These are phyloP conservation scores for Schizothorax lantsangensis DNA, from an alignment of 2,797 vertebrate genomes.

Conservation along the genomic window DNA sequence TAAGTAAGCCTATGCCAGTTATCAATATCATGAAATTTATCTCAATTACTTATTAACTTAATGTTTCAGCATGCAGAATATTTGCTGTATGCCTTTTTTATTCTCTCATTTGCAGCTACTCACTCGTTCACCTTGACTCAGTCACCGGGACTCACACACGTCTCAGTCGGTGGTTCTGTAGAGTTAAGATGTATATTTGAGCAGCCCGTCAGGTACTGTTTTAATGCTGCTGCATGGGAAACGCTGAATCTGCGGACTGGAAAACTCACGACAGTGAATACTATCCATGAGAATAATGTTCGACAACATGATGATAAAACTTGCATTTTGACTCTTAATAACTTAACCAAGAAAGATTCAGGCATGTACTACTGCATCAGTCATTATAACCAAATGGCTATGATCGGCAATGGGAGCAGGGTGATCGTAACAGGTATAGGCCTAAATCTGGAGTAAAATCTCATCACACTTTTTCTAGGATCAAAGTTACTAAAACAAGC, in stretches of 20 bases:
- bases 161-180: neutral
- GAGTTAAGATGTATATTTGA: slow-evolving; percentile 39
- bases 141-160: neutral
- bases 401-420: slow-evolving; percentile 45
- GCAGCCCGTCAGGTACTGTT: fast-evolving
- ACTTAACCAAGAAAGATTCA: slow-evolving; percentile 21
- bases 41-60: neutral
- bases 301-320: neutral
- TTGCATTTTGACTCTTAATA: slow-evolving; percentile 12
- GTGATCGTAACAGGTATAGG: slow-evolving; percentile 52
- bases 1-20: slow-evolving; percentile 8
- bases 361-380: slow-evolving; percentile 51
- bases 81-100: neutral
- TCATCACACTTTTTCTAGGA: neutral
- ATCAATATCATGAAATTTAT: neutral
- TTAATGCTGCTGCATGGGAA: neutral
- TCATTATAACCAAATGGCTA: neutral
- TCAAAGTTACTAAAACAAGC: neutral
- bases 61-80: neutral
- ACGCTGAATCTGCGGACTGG: slow-evolving; percentile 44
- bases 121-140: neutral
- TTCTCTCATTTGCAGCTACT: slow-evolving; percentile 34
- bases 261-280: neutral
- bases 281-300: fast-evolving
- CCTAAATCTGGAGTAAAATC: slow-evolving; percentile 8